Conservation (phyloP, 2,888 invertebrate species). For the Drosophila prolongata region DNA sequence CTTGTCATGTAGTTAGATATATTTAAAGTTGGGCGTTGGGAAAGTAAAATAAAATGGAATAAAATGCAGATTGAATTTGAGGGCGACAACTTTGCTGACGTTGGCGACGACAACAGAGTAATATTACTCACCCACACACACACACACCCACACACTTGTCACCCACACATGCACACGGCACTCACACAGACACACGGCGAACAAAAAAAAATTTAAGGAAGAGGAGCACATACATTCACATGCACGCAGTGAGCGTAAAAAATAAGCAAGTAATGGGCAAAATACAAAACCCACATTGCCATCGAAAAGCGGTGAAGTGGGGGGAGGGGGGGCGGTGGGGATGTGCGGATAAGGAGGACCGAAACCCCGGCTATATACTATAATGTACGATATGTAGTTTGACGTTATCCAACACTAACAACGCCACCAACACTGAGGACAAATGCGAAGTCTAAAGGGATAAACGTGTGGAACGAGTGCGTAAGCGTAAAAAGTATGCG, state of each 20-base stretch:
- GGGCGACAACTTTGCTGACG: constrained; percentile 60
- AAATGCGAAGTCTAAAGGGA: constrained; percentile 36
- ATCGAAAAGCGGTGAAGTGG: constrained; percentile 7
- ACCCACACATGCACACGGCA: constrained; percentile 8
- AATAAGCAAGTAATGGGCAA: constrained; percentile 63
- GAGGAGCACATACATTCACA: not conserved
- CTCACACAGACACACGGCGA: constrained; percentile 12
- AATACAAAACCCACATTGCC: constrained; percentile 50
- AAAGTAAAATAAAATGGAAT: constrained; percentile 52
- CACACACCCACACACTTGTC: constrained; percentile 17
- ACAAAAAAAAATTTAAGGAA: not conserved
- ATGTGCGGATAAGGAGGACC: constrained; percentile 1
- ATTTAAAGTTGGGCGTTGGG: constrained; percentile 49
- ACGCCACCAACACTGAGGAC: constrained; percentile 33
- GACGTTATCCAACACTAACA: constrained; percentile 69
- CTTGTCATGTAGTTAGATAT: constrained; percentile 37
- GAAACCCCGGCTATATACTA: constrained; percentile 28
- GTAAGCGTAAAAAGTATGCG: not conserved
- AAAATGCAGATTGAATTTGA: constrained; percentile 75
- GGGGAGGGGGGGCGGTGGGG: not conserved
- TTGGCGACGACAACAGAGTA: constrained; percentile 51
- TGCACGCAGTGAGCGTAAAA: constrained; percentile 30
- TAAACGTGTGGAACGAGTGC: constrained; percentile 4
- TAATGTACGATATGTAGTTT: constrained; percentile 57
- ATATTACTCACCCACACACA: constrained; percentile 49